phyloP scores from a whole-genome alignment of 2,888 invertebrate genomes.

The Strigamia transsilvanica region DNA sequence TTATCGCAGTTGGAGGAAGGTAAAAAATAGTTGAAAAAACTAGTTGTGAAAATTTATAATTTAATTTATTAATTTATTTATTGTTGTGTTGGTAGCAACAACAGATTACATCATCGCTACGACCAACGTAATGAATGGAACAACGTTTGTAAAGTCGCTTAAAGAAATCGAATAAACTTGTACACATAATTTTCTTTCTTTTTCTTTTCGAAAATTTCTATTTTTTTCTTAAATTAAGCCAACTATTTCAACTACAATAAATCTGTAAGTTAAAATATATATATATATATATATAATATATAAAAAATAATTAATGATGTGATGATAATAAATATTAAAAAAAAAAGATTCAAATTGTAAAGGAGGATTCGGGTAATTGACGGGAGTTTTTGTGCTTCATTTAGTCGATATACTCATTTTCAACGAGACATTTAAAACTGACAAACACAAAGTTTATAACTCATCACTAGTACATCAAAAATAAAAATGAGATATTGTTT shows the following conservation, averaged over 20 bases:
- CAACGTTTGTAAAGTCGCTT: conserved; percentile 80
- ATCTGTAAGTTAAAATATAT: too few species aligned
- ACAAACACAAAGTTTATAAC: background rate
- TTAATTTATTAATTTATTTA: background rate
- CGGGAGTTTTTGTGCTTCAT: background rate
- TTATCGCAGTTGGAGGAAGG: conserved; percentile 69
- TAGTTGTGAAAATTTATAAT: too few species aligned
- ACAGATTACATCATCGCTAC: conserved; percentile 91
- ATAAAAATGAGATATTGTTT: background rate
- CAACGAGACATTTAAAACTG: background rate
- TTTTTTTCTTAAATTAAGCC: too few species aligned
- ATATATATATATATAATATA: too few species aligned
- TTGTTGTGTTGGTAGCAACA: conserved; percentile 59
- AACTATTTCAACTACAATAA: too few species aligned
- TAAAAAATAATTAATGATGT: too few species aligned
- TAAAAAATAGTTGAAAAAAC: conserved; percentile 59
- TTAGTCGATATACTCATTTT: background rate
- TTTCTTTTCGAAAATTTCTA: too few species aligned
- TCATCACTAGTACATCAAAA: background rate
- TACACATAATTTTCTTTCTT: too few species aligned
- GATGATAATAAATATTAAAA: too few species aligned
- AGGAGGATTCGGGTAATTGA: too few species aligned
- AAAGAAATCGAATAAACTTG: conserved; percentile 67
- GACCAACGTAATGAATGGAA: conserved; percentile 91
- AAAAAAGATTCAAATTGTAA: too few species aligned